Evolutionary conservation across 2,888 invertebrate species (phyloP).

Genomic region (Sesia bembeciformis): DNA sequence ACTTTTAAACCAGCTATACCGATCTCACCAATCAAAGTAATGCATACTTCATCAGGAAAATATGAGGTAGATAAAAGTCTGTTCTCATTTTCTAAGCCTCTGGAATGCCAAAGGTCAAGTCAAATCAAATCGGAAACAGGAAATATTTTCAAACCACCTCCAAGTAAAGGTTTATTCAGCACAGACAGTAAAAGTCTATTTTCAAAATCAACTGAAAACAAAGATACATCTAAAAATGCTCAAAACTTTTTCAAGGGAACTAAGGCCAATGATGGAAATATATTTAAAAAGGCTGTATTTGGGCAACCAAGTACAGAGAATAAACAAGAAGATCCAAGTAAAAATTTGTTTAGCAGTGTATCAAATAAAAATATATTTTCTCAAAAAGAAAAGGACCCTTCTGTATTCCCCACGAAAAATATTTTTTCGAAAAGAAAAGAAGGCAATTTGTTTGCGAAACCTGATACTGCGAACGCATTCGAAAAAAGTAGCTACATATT

Average conservation of each 20-base stretch:
- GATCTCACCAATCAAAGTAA: slow-evolving; percentile 39
- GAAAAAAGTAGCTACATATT: slow-evolving; percentile 31
- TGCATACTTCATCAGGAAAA: slow-evolving; percentile 44
- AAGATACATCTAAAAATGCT: slow-evolving; percentile 16
- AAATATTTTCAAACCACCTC: slow-evolving; percentile 5
- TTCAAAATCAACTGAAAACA: slow-evolving; percentile 8
- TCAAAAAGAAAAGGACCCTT: slow-evolving; percentile 3
- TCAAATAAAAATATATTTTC: slow-evolving; percentile 4
- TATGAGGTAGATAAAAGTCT: slow-evolving; percentile 29
- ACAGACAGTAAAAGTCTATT: neutral
- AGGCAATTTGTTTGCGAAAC: slow-evolving; percentile 9
- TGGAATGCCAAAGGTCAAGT: slow-evolving; percentile 22
- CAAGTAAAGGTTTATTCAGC: slow-evolving; percentile 1
- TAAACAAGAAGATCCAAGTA: slow-evolving; percentile 1
- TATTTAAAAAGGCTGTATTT: slow-evolving; percentile 6
- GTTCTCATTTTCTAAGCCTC: slow-evolving; percentile 60
- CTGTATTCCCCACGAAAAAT: slow-evolving; percentile 7
- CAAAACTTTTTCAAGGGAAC: slow-evolving; percentile 3
- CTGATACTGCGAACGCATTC: slow-evolving; percentile 5
- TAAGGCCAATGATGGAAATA: slow-evolving; percentile 4
- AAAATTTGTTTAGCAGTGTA: slow-evolving; percentile 5
- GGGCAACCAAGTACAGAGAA: neutral
- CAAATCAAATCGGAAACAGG: slow-evolving; percentile 1
- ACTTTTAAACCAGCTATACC: slow-evolving; percentile 58
- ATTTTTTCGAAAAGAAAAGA: slow-evolving; percentile 10